These are phyloP conservation scores for Natrix natrix DNA, from an alignment of 2,797 vertebrate species.

Conservation along the genomic window DNA sequence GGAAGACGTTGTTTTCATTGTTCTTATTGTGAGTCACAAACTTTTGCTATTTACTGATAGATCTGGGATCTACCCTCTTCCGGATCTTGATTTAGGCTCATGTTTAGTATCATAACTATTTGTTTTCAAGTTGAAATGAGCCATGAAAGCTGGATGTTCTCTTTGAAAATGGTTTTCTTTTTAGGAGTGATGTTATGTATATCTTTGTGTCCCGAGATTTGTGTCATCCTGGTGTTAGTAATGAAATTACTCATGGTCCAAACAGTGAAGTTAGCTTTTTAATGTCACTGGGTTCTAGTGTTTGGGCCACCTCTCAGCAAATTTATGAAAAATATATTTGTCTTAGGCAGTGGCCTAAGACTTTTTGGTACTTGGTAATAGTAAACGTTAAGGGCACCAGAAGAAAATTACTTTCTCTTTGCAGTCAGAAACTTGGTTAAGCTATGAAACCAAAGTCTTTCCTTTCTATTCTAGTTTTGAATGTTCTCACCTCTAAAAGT, in stretches of 20 bases:
- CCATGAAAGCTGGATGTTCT: background rate
- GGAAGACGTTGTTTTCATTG: background rate
- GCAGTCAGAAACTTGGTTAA: background rate
- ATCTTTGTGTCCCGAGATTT: background rate
- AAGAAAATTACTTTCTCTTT: background rate
- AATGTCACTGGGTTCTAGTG: background rate
- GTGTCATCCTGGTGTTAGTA: background rate
- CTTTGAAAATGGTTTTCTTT: background rate
- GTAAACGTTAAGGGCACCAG: background rate
- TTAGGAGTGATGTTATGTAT: background rate
- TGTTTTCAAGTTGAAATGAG: background rate
- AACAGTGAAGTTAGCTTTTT: background rate
- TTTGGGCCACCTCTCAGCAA: background rate
- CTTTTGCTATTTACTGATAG: background rate
- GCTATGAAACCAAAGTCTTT: background rate
- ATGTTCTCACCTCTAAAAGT: background rate
- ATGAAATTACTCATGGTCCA: background rate
- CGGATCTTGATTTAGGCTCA: background rate
- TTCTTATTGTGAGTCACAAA: background rate
- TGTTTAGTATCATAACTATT: background rate
- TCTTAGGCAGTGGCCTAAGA: background rate
- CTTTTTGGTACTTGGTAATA: background rate
- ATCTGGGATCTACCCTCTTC: background rate
- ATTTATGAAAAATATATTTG: constrained; percentile 7
- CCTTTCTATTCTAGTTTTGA: background rate